Percentiles rank a stretch among this genome's conserved stretches.
Conservation (phyloP, 2,797 vertebrate genomes). For the Centropyge bicolor region DNA sequence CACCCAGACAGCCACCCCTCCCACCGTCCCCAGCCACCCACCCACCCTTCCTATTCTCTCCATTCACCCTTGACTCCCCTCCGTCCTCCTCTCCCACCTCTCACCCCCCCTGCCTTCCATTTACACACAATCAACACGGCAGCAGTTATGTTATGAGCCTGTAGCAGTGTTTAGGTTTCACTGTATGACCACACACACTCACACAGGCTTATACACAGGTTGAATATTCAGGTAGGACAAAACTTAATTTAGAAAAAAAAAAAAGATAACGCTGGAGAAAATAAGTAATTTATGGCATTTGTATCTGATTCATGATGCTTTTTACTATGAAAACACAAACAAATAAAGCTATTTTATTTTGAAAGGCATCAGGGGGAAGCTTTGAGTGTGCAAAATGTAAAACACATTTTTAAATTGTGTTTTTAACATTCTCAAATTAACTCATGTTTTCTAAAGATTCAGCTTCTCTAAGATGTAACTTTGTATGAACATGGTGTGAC, state of each 20-base stretch:
- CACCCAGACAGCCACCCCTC: constrained; percentile 71
- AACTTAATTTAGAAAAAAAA: not conserved
- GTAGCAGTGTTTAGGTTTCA: not conserved
- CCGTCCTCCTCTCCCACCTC: not conserved
- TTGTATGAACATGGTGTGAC: not conserved
- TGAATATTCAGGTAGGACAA: not conserved
- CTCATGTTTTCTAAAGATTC: not conserved
- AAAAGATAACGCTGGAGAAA: not conserved
- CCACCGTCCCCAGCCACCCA: constrained; percentile 1
- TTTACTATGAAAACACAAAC: not conserved
- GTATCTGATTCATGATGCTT: not conserved
- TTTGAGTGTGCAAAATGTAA: not conserved
- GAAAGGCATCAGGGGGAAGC: not conserved
- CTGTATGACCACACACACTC: constrained; percentile 8
- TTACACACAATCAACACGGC: constrained; percentile 11
- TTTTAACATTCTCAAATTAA: not conserved
- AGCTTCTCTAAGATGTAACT: not conserved
- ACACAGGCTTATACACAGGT: not conserved
- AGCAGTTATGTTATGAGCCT: constrained; percentile 4
- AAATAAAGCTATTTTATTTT: not conserved
- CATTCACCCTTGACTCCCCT: constrained; percentile 57
- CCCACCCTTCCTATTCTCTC: constrained; percentile 40
- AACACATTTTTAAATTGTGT: not conserved
- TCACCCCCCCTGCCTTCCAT: constrained; percentile 17
- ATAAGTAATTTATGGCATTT: not conserved